Evolutionary conservation across 2,113 vertebrate genomes (phyloP).

Genomic region (Otis tarda): DNA sequence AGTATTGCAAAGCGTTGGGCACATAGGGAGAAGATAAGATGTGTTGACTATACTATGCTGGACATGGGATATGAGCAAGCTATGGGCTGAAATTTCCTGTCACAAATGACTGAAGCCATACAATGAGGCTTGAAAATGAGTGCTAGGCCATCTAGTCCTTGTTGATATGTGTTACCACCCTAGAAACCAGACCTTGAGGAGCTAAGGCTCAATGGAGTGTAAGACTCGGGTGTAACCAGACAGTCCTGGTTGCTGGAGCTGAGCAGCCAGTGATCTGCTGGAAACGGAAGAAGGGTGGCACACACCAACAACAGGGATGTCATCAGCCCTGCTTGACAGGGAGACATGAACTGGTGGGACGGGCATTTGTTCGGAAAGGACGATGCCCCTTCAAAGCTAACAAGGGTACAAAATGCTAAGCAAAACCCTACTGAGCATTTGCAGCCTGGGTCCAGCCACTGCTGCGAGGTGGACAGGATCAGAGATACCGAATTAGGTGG

Average conservation of each 20-base stretch:
- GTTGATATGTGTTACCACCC: not conserved
- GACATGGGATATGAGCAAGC: not conserved
- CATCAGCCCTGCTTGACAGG: accelerated
- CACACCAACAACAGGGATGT: accelerated
- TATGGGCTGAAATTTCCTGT: not conserved
- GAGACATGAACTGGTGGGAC: not conserved
- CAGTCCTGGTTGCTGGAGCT: too few relatives aligned
- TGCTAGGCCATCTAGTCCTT: not conserved
- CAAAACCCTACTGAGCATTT: not conserved
- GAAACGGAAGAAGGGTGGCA: not conserved
- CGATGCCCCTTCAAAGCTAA: not conserved
- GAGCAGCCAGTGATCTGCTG: not conserved
- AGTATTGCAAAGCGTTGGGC: not conserved
- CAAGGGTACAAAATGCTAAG: not conserved
- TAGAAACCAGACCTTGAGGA: not conserved
- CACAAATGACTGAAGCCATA: not conserved
- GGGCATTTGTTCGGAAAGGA: not conserved
- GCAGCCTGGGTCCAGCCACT: accelerated
- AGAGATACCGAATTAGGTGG: not conserved
- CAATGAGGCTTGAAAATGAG: not conserved
- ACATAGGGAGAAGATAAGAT: not conserved
- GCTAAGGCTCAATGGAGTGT: not conserved
- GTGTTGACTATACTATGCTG: not conserved
- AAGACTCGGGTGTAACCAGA: not conserved
- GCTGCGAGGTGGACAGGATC: not conserved